Evolutionary conservation across 53 echinoderm and acorn worm genomes (phyloP).

Genomic region (Henricia sp.): DNA sequence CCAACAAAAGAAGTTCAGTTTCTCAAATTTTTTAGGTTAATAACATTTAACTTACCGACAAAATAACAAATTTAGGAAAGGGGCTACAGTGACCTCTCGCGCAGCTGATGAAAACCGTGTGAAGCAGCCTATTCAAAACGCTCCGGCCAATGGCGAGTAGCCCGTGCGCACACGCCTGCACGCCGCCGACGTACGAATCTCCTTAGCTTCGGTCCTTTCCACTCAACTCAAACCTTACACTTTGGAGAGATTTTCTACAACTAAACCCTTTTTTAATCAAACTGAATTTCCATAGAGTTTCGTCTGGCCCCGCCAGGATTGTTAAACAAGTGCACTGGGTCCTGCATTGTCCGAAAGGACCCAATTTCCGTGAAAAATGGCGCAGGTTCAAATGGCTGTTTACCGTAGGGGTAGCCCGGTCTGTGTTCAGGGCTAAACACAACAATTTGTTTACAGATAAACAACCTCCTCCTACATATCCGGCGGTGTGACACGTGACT

Average conservation of each 20-base stretch:
- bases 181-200: conserved; percentile 58
- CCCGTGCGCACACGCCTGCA: conserved; percentile 68
- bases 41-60: conserved; percentile 24
- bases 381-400: conserved; percentile 99
- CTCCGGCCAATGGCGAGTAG: conserved; percentile 71
- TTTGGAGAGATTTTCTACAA: conserved; percentile 20
- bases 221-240: conserved; percentile 8
- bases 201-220: conserved; percentile 50
- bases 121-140: conserved; percentile 71
- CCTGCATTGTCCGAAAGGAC: conserved; percentile 88
- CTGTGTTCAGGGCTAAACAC: conserved; percentile 99
- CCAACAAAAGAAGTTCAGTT: not conserved
- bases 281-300: not conserved
- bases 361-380: conserved; percentile 99
- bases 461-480: conserved; percentile 99
- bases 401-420: conserved; percentile 99
- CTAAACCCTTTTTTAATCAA: conserved; percentile 10
- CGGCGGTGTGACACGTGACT: conserved; percentile 98
- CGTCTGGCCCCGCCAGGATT: conserved; percentile 44
- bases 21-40: not conserved
- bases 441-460: conserved; percentile 99
- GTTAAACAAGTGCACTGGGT: conserved; percentile 23
- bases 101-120: conserved; percentile 66
- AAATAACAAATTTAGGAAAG: conserved; percentile 20
- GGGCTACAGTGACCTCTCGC: conserved; percentile 63